Conservation (phyloP, 2,888 invertebrate species). For the Neoscelio sp. region DNA sequence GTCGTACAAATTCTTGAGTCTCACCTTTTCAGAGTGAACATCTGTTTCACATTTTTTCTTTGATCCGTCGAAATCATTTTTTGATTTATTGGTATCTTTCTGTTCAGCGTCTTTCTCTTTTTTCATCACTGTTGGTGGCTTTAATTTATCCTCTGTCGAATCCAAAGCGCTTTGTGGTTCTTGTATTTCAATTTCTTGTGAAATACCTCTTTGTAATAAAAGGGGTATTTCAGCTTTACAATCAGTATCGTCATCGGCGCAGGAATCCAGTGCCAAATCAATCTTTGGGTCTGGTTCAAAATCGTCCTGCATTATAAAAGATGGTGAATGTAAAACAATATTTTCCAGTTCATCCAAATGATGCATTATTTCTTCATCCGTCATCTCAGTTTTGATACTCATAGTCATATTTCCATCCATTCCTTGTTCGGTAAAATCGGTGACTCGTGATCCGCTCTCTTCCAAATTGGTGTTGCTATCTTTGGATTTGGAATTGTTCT, state of each 20-base stretch:
- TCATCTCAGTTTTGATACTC: conserved; percentile 69
- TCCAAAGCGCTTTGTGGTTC: conserved; percentile 4
- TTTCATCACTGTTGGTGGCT: neutral
- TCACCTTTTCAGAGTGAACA: conserved; percentile 61
- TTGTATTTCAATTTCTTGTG: neutral
- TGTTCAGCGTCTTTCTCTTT: neutral
- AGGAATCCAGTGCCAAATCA: conserved; percentile 32
- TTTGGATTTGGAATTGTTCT: no score
- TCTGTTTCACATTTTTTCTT: conserved; percentile 62
- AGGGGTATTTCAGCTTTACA: conserved; percentile 41
- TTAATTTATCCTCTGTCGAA: neutral
- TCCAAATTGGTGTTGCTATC: no score
- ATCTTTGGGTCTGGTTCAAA: conserved; percentile 58
- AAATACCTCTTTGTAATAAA: conserved; percentile 24
- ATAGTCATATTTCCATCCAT: conserved; percentile 27
- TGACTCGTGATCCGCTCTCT: conserved; percentile 9
- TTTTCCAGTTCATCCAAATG: conserved; percentile 79
- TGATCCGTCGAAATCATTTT: conserved; percentile 14
- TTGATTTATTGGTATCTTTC: neutral
- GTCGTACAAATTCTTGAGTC: conserved; percentile 74
- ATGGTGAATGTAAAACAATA: conserved; percentile 73
- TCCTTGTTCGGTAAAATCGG: conserved; percentile 25
- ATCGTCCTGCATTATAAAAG: conserved; percentile 71
- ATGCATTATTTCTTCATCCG: conserved; percentile 77
- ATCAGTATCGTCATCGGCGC: conserved; percentile 34